Evolutionary conservation across 2,888 invertebrate species (phyloP).

Genomic region (Operophtera brumata): DNA sequence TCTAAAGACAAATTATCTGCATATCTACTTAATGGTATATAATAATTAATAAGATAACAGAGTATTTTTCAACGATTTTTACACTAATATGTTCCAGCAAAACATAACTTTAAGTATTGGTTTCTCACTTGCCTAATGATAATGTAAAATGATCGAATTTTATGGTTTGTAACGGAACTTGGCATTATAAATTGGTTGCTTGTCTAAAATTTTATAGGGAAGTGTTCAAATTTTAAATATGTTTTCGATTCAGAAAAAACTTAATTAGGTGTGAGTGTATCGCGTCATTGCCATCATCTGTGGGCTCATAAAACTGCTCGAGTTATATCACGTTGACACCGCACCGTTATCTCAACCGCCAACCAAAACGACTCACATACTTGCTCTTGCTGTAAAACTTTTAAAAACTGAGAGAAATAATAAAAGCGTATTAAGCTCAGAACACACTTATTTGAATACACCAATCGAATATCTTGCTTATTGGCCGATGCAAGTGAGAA

Average conservation of each 20-base stretch:
- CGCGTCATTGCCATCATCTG: slow-evolving; percentile 33
- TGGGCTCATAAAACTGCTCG: slow-evolving; percentile 38
- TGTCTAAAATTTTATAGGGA: slow-evolving; percentile 18
- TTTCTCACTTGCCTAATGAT: slow-evolving; percentile 8
- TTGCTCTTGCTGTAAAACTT: slow-evolving; percentile 39
- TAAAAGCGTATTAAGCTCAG: slow-evolving; percentile 47
- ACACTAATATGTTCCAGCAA: neutral
- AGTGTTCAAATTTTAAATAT: slow-evolving; percentile 13
- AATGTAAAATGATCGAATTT: slow-evolving; percentile 20
- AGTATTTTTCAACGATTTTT: neutral
- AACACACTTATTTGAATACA: slow-evolving; percentile 56
- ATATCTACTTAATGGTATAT: too few species aligned
- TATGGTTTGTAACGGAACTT: slow-evolving; percentile 20
- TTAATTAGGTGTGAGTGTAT: slow-evolving; percentile 33
- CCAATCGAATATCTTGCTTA: slow-evolving; percentile 58
- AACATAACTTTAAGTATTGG: neutral
- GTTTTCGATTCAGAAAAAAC: slow-evolving; percentile 22
- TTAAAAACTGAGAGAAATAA: slow-evolving; percentile 46
- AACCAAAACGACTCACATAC: slow-evolving; percentile 36
- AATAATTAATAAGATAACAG: neutral
- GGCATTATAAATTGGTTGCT: slow-evolving; percentile 20
- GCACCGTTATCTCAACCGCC: slow-evolving; percentile 49
- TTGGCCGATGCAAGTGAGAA: slow-evolving; percentile 58
- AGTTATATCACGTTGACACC: slow-evolving; percentile 43
- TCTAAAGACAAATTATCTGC: neutral